These are phyloP conservation scores for Pseudorasbora parva DNA, from an alignment of 2,113 vertebrate genomes.

Conservation along the genomic window DNA sequence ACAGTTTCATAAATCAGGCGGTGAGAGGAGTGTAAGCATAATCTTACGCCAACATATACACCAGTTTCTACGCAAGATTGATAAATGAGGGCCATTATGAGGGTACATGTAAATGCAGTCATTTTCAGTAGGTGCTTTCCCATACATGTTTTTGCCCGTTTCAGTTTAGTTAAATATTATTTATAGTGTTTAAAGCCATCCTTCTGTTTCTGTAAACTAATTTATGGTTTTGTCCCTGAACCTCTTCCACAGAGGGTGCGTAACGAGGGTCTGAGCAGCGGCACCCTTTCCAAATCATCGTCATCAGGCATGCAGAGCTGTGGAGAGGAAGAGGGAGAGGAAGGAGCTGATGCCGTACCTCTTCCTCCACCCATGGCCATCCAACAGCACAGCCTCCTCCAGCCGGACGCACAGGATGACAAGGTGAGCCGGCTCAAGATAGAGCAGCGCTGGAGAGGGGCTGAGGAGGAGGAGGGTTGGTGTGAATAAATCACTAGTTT, in stretches of 20 bases:
- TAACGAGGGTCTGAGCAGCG: constrained; percentile 95
- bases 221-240: background rate
- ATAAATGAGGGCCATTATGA: too few species aligned
- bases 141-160: too few species aligned
- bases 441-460: background rate
- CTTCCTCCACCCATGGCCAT: constrained; percentile 98
- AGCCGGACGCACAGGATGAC: constrained; percentile 95
- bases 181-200: background rate
- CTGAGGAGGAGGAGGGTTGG: background rate
- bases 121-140: too few species aligned
- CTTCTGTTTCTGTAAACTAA: background rate
- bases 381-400: constrained; percentile 97
- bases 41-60: too few species aligned
- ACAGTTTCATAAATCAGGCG: too few species aligned
- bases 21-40: too few species aligned
- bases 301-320: constrained; percentile 99
- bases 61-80: too few species aligned
- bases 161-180: background rate
- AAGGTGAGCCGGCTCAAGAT: constrained; percentile 82
- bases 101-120: too few species aligned
- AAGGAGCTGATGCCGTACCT: constrained; percentile 90
- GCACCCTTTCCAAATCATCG: constrained; percentile 95
- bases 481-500: background rate
- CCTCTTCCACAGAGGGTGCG: constrained; percentile 87
- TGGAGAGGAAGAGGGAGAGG: constrained; percentile 96